Percentiles rank a stretch among this genome's conserved stretches.
These are phyloP conservation scores for Macaca mulatta DNA, from an alignment of 2,113 vertebrate species.

Conservation along the genomic window DNA sequence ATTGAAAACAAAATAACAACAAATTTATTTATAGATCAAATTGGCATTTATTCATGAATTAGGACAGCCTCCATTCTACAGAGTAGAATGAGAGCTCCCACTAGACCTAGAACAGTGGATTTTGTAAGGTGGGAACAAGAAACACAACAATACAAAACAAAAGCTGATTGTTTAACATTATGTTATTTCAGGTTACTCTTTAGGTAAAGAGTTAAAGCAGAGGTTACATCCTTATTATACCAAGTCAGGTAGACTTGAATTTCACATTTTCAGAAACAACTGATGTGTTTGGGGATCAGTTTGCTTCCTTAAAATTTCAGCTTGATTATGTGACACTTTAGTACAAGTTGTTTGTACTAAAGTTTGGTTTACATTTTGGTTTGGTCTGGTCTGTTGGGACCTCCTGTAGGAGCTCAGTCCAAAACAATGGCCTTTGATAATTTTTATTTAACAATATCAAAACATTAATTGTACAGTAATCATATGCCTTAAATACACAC, in stretches of 20 bases:
- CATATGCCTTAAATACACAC: background rate
- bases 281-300: background rate
- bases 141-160: background rate
- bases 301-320: background rate
- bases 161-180: background rate
- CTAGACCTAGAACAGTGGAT: too few species aligned
- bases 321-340: background rate
- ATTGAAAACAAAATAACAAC: background rate
- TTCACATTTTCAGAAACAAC: background rate
- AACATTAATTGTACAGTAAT: background rate
- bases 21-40: background rate
- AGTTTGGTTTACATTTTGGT: background rate
- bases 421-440: background rate
- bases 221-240: background rate
- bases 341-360: background rate
- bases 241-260: background rate
- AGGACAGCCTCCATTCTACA: background rate
- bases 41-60: background rate
- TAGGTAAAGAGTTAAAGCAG: background rate
- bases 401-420: background rate
- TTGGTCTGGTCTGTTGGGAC: background rate
- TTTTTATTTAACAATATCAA: background rate
- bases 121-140: background rate
- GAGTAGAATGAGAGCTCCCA: background rate
- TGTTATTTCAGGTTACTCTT: background rate